These are phyloP conservation scores for Nothobranchius furzeri DNA, from an alignment of 2,113 vertebrate genomes.

Conservation along the genomic window DNA sequence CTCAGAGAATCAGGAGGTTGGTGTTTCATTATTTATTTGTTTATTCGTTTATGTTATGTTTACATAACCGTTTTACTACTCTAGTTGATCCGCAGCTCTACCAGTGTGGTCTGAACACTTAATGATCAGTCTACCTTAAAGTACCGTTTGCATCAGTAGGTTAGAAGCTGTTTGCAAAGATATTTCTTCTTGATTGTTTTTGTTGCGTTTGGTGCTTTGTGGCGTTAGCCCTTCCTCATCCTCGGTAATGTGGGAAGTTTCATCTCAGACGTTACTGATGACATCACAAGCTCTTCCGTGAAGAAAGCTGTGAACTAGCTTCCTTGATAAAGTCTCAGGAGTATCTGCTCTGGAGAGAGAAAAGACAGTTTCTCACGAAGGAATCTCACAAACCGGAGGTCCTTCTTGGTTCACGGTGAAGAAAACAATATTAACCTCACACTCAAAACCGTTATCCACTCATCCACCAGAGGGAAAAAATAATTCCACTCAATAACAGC, in stretches of 20 bases:
- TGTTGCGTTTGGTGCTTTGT: too few species aligned
- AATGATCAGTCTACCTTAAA: slow-evolving; percentile 29
- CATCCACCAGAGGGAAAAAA: not conserved
- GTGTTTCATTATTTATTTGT: not conserved
- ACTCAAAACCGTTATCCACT: not conserved
- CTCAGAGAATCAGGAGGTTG: slow-evolving; percentile 13
- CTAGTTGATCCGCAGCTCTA: not conserved
- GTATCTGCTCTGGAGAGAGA: too few species aligned
- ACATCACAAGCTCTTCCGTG: not conserved
- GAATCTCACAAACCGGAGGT: not conserved
- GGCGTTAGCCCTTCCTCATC: too few species aligned
- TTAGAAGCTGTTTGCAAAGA: not conserved
- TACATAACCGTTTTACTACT: slow-evolving; percentile 2
- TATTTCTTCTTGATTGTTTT: not conserved
- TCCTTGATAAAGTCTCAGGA: not conserved
- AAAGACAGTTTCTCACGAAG: too few species aligned
- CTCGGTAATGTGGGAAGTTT: too few species aligned
- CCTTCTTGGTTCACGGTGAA: not conserved
- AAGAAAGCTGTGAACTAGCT: not conserved
- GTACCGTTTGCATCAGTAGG: not conserved
- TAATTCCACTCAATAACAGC: not conserved
- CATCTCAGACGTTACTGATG: not conserved
- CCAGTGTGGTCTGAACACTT: slow-evolving; percentile 27
- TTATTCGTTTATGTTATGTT: too few species aligned
- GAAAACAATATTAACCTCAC: not conserved